phyloP scores from a whole-genome alignment of 2,888 invertebrate genomes.

The Lasiommata megera region DNA sequence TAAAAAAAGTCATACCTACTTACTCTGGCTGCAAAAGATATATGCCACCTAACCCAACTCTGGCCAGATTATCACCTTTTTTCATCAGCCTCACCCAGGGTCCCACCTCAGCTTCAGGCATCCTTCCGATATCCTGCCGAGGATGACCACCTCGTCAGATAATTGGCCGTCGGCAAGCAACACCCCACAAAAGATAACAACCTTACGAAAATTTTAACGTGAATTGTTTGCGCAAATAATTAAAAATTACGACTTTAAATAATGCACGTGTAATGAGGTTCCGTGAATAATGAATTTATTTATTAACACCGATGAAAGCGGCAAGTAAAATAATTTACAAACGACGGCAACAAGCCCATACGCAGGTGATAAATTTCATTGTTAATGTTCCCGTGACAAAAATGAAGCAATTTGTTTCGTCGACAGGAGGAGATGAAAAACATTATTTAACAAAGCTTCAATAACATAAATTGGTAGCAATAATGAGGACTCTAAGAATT shows the following conservation, averaged over 20 bases:
- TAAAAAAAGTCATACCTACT: no score
- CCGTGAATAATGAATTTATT: slow-evolving; percentile 25
- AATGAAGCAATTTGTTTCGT: slow-evolving; percentile 74
- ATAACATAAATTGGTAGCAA: slow-evolving; percentile 42
- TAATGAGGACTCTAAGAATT: not conserved
- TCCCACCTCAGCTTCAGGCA: no score
- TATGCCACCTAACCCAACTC: no score
- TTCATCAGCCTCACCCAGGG: no score
- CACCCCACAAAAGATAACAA: no score
- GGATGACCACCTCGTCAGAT: no score
- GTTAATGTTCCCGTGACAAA: slow-evolving; percentile 64
- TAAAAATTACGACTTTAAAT: slow-evolving; percentile 18
- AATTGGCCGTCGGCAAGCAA: no score
- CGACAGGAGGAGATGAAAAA: slow-evolving; percentile 74
- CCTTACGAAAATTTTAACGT: no score
- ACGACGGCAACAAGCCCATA: slow-evolving; percentile 52
- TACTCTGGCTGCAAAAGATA: no score
- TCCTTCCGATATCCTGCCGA: no score
- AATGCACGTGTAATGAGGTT: slow-evolving; percentile 17
- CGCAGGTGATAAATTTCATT: slow-evolving; percentile 68
- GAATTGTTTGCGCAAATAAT: slow-evolving; percentile 3
- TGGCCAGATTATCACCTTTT: no score
- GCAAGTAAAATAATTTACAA: slow-evolving; percentile 38
- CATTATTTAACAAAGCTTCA: slow-evolving; percentile 70
- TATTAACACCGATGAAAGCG: slow-evolving; percentile 29